phyloP scores from a whole-genome alignment of 2,797 vertebrate species.

The Acestrorhynchus altus region DNA sequence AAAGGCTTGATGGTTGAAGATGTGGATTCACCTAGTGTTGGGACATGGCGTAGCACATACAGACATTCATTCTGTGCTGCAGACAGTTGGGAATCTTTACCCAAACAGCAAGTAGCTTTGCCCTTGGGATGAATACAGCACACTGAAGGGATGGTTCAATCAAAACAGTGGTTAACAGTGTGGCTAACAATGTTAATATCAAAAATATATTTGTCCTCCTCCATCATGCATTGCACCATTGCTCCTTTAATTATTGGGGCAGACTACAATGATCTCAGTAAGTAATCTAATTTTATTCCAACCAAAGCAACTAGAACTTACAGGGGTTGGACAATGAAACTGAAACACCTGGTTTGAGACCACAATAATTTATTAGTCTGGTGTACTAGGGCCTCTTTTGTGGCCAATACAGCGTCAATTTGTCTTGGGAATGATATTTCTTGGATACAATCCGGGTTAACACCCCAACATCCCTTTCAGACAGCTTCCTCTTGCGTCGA shows the following conservation, averaged over 20 bases:
- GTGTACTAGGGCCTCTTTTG: too few species aligned
- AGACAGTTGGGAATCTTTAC: background rate
- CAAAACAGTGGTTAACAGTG: slow-evolving; percentile 18
- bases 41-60: background rate
- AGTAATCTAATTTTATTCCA: too few species aligned
- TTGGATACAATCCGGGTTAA: too few species aligned
- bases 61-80: background rate
- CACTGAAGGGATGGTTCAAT: slow-evolving; percentile 10
- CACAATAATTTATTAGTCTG: too few species aligned
- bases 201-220: background rate
- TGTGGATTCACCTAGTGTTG: background rate
- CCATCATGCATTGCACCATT: background rate
- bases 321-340: too few species aligned
- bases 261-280: too few species aligned
- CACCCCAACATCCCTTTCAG: too few species aligned
- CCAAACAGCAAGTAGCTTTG: slow-evolving; percentile 12
- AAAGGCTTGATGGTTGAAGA: background rate
- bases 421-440: too few species aligned
- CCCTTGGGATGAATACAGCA: slow-evolving; percentile 14
- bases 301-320: background rate
- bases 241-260: too few species aligned
- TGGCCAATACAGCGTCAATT: too few species aligned
- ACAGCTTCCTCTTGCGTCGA: too few species aligned
- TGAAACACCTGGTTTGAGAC: too few species aligned
- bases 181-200: slow-evolving; percentile 17